phyloP scores from a whole-genome alignment of 2,797 vertebrate species.

The Pelobates cultripes region DNA sequence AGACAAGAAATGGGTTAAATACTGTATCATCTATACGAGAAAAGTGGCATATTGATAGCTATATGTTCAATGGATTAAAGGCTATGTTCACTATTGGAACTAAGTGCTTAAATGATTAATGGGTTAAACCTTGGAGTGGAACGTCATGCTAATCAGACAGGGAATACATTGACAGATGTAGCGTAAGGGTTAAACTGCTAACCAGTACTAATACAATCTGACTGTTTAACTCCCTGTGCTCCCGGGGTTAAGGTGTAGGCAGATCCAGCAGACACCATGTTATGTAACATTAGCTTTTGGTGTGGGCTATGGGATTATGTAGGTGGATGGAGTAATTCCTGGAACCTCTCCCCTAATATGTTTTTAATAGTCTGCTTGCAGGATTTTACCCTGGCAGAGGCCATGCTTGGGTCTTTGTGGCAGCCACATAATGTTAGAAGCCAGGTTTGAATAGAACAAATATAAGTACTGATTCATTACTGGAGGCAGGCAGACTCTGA shows the following conservation, averaged over 20 bases:
- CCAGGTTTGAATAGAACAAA: neutral
- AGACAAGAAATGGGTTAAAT: too few relatives aligned
- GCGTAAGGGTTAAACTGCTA: too few relatives aligned
- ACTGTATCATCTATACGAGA: too few relatives aligned
- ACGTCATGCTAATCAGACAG: too few relatives aligned
- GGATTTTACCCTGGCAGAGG: slow-evolving; percentile 50
- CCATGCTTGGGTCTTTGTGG: slow-evolving; percentile 41
- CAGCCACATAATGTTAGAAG: slow-evolving; percentile 47
- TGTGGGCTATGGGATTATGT: slow-evolving; percentile 41
- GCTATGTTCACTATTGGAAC: too few relatives aligned
- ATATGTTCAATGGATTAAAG: too few relatives aligned
- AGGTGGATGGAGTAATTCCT: slow-evolving; percentile 45
- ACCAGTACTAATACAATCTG: neutral
- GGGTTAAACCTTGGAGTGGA: too few relatives aligned
- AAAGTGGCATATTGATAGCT: too few relatives aligned
- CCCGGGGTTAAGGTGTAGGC: neutral
- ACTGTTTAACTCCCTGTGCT: neutral
- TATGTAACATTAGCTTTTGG: slow-evolving; percentile 44
- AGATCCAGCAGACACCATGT: slow-evolving; percentile 23
- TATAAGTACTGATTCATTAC: too few relatives aligned
- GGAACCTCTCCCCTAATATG: slow-evolving; percentile 38
- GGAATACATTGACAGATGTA: too few relatives aligned
- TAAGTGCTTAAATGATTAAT: too few relatives aligned
- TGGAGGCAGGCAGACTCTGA: too few relatives aligned
- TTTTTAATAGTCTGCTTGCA: slow-evolving; percentile 50